phyloP scores from a whole-genome alignment of 2,797 vertebrate genomes.

The Acanthiza pusilla region DNA sequence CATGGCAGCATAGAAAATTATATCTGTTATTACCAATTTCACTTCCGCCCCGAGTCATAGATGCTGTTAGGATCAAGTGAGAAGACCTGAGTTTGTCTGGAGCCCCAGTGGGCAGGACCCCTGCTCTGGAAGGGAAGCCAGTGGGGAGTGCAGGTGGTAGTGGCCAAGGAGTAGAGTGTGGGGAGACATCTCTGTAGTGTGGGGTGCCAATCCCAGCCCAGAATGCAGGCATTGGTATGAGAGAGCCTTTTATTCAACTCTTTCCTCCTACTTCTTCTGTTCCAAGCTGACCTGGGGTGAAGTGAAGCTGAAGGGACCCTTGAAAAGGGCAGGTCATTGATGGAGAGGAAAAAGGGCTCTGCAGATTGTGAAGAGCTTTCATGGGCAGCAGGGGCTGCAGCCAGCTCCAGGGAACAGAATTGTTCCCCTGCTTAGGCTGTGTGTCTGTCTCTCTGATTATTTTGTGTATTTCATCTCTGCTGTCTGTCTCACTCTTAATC shows the following conservation, averaged over 20 bases:
- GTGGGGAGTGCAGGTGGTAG: not conserved
- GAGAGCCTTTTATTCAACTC: not conserved
- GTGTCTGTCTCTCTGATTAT: slow-evolving; percentile 55
- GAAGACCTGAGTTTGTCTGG: not conserved
- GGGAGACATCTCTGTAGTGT: not conserved
- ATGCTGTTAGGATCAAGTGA: not conserved
- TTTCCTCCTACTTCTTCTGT: not conserved
- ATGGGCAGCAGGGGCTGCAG: not conserved
- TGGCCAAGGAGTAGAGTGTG: not conserved
- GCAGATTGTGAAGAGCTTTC: slow-evolving; percentile 28
- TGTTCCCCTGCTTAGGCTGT: not conserved
- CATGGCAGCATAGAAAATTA: not conserved
- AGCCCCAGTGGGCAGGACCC: not conserved
- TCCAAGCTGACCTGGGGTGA: not conserved
- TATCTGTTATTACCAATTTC: not conserved
- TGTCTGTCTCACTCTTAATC: slow-evolving; percentile 60
- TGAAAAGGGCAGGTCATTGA: slow-evolving; percentile 36
- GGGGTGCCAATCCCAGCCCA: not conserved
- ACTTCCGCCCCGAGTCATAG: not conserved
- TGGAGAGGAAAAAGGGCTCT: not conserved
- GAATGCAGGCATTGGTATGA: not conserved
- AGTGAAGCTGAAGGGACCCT: slow-evolving; percentile 40
- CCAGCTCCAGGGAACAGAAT: not conserved
- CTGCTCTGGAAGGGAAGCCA: not conserved
- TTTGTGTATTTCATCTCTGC: slow-evolving; percentile 54